Evolutionary conservation across 1,140 invertebrate genomes (phyloP), one percentile per base, ranked within the genome.

Genomic region (Magallana angulata): DNA sequence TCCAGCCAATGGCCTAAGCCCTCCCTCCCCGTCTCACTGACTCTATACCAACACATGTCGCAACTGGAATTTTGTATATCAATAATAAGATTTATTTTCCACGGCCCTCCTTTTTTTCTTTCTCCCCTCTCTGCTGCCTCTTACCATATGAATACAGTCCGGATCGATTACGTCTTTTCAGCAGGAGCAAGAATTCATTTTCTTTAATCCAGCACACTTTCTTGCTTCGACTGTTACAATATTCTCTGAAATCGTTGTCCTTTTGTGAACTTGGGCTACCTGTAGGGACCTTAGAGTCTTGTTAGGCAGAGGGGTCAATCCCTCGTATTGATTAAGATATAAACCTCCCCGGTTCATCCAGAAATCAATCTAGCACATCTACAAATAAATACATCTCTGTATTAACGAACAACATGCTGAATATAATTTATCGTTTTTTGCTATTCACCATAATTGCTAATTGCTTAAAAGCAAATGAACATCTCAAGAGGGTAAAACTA

Each of bases 211-310:
- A 76, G 24, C 68, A 76, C 36, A 76, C 68, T 76, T 76, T 76
- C 68, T 76, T 76, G 68, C 68, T 76, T 76, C 68, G 68, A 76
- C 68, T 76, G 68, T 76, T 76, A 76, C 68, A 76, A 76, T 76
- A 76, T 76, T 30, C 68, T 76, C 24, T 76, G 36, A 76, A 76
- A 76, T 76, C 68, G 68, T 76, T 76, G 68, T 76, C 68, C 68
- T 76, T 76, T 76, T 76, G 68, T 76, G 68, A 76, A 76, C 68
- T 76, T 76, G 9, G 12, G 68, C 30, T 76, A 76, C 68, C 68
- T 76, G 68, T 76, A 76, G 68, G 18, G 68, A 12, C 68, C 68
- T 12, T 76, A 36, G 68, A 76, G 36, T 30, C 7, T 30, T 11
- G 68, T 24, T 76, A 30, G 24, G 12, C 24, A 2, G 36, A 48